phyloP scores from a whole-genome alignment of 1,140 invertebrate genomes.

The Rhysida immarginata region DNA sequence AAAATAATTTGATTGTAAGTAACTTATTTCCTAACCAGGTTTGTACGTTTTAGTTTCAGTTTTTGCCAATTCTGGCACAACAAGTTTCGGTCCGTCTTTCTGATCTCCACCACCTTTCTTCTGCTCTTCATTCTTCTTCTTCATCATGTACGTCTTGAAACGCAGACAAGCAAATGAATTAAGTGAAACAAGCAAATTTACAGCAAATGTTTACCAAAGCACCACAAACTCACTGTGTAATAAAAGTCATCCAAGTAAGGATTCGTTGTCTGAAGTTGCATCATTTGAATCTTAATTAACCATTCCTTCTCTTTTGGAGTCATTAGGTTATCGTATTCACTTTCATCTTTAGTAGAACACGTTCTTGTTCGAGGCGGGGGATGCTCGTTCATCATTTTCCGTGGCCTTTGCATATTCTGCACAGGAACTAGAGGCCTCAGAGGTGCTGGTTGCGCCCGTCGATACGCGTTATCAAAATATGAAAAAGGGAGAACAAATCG shows the following conservation, averaged over 20 bases:
- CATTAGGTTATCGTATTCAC: slow-evolving; percentile 74
- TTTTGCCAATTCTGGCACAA: slow-evolving; percentile 20
- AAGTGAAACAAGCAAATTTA: neutral
- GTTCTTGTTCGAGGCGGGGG: no score
- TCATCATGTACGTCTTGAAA: slow-evolving; percentile 25
- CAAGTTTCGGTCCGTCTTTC: slow-evolving; percentile 20
- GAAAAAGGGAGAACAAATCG: no score
- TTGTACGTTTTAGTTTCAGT: slow-evolving; percentile 26
- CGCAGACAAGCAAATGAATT: no score
- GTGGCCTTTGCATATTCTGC: no score
- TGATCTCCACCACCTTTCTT: slow-evolving; percentile 14
- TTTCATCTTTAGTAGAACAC: slow-evolving; percentile 3
- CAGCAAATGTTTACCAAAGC: neutral
- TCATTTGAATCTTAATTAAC: slow-evolving; percentile 78
- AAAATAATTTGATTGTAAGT: no score
- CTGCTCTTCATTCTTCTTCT: slow-evolving; percentile 21
- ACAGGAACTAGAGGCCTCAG: no score
- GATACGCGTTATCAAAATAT: no score
- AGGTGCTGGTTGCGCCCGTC: no score
- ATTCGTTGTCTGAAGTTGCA: slow-evolving; percentile 49
- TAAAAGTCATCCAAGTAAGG: slow-evolving; percentile 37
- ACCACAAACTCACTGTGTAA: slow-evolving; percentile 26
- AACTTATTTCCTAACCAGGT: slow-evolving; percentile 28
- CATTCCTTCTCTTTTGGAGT: slow-evolving; percentile 78
- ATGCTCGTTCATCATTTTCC: no score